Evolutionary conservation across 2,797 vertebrate species (phyloP).

Genomic region (Sebastolobus alascanus): DNA sequence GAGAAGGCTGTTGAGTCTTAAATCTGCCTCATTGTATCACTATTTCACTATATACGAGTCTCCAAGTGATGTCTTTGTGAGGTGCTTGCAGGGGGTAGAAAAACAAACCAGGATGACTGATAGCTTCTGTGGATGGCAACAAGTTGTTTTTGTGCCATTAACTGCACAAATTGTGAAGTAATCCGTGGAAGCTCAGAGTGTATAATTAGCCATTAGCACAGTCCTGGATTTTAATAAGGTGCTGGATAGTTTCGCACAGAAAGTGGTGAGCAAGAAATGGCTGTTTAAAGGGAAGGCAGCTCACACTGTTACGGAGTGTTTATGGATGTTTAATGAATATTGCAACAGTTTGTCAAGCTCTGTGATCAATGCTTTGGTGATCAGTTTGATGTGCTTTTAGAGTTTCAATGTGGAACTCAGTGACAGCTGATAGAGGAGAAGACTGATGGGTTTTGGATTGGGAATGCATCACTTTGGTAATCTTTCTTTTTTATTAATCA

Average conservation of each 20-base stretch:
- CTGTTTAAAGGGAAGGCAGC: not conserved
- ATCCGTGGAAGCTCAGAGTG: not conserved
- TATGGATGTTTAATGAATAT: not conserved
- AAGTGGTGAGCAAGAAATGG: not conserved
- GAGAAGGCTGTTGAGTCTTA: not conserved
- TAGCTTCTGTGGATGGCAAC: not conserved
- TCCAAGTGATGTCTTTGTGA: not conserved
- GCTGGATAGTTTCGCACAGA: not conserved
- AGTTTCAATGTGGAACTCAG: not conserved
- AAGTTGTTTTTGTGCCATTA: slow-evolving; percentile 2
- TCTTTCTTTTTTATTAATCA: not conserved
- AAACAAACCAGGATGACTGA: not conserved
- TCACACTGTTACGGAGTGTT: not conserved
- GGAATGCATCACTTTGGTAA: not conserved
- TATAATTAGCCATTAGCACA: not conserved
- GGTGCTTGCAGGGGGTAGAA: too few relatives aligned
- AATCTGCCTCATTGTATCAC: not conserved
- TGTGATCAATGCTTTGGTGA: not conserved
- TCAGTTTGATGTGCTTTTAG: not conserved
- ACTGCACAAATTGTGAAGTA: not conserved
- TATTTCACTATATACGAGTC: not conserved
- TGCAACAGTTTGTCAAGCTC: not conserved
- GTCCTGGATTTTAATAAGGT: not conserved
- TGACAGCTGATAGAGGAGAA: not conserved
- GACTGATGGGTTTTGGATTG: not conserved